phyloP scores from a whole-genome alignment of 1,140 invertebrate species.

The Eupristina koningsbergeri region DNA sequence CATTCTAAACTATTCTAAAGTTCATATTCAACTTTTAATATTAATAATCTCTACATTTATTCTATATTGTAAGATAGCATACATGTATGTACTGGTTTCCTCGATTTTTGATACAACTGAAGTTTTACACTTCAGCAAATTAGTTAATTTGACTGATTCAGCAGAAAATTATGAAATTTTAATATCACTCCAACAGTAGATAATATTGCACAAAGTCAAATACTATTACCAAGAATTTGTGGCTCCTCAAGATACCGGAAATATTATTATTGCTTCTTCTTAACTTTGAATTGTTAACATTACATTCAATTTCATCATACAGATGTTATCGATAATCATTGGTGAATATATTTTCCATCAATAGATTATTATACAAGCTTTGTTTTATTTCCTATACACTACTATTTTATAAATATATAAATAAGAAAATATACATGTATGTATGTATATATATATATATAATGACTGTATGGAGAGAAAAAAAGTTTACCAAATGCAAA shows the following conservation, averaged over 20 bases:
- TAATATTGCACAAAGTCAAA: conserved; percentile 14
- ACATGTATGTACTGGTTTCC: neutral
- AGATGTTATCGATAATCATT: no score
- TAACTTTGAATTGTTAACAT: neutral
- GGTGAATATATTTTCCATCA: neutral
- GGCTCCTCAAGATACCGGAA: neutral
- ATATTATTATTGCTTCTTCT: neutral
- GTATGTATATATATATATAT: no score
- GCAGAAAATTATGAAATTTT: neutral
- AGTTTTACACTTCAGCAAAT: neutral
- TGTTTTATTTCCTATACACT: neutral
- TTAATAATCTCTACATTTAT: neutral
- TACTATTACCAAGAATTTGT: neutral
- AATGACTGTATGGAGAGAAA: neutral
- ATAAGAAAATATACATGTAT: no score
- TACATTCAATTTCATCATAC: neutral
- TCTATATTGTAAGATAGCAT: neutral
- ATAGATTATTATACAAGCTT: neutral
- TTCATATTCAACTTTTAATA: neutral
- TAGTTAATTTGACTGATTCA: neutral
- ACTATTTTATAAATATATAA: neutral
- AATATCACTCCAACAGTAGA: neutral
- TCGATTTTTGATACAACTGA: neutral
- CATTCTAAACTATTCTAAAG: no score
- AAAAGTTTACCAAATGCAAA: neutral